These are phyloP conservation scores for Cheilosia vernalis DNA, from an alignment of 2,888 invertebrate species.

Conservation along the genomic window DNA sequence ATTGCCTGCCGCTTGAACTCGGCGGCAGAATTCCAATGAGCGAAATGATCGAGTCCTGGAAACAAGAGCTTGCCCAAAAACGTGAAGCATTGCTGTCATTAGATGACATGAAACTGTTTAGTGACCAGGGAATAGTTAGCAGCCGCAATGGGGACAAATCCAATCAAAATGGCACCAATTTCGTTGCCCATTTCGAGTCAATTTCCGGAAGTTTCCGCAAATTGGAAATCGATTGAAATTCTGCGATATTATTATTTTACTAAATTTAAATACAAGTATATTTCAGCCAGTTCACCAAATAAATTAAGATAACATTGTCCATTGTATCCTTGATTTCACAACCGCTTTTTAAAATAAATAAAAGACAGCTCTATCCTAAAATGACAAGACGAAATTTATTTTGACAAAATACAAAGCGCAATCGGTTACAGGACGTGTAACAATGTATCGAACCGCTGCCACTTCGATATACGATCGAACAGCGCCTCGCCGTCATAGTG, in stretches of 20 bases:
- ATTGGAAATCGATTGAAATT: conserved; percentile 86
- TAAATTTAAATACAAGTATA: conserved; percentile 39
- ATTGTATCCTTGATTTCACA: conserved; percentile 33
- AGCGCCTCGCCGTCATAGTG: conserved; percentile 76
- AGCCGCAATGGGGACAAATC: conserved; percentile 80
- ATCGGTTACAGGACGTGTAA: conserved; percentile 66
- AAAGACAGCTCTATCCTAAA: conserved; percentile 23
- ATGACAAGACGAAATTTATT: conserved; percentile 53
- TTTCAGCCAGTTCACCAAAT: conserved; percentile 63
- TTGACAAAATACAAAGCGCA: conserved; percentile 25
- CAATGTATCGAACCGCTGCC: conserved; percentile 77
- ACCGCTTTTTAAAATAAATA: conserved; percentile 39
- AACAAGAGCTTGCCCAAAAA: conserved; percentile 86
- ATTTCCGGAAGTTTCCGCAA: conserved; percentile 88
- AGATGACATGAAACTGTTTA: conserved; percentile 87
- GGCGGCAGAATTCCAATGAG: conserved; percentile 89
- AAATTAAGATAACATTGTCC: conserved; percentile 59
- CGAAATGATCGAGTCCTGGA: conserved; percentile 89
- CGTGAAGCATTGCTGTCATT: conserved; percentile 86
- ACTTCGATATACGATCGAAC: conserved; percentile 76
- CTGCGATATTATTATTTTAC: conserved; percentile 36
- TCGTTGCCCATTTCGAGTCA: conserved; percentile 81
- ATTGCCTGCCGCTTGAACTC: conserved; percentile 88
- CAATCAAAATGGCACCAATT: conserved; percentile 80
- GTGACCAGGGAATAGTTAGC: conserved; percentile 85